Base-by-base conservation (phyloP, 35 echinoderm and acorn worm genomes). In the Acanthaster planci region DNA sequence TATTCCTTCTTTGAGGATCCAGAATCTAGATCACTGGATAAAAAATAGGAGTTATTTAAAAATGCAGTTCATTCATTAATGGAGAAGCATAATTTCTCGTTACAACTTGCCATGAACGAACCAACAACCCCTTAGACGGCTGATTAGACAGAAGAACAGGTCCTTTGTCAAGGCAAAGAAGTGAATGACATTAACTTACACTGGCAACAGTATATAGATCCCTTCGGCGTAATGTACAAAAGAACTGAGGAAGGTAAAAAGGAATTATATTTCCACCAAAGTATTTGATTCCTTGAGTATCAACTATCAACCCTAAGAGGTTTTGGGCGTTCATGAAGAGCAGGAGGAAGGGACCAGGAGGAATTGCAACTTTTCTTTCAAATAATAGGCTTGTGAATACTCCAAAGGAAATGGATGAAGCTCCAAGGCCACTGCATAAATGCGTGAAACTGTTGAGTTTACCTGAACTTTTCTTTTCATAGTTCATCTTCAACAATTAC, bases 291-390 rank as follows among this genome's bases (percentile, higher is more conserved):
- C 77, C 38, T 7, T 80, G 10, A 5, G 29, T 18, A 56, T n/a
- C n/a, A n/a, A n/a, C 52, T 26, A 87, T 47, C 12, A 47, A 79
- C 51, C 77, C 86, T 7, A 80, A 80, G 76, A 53, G 39, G 12
- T 86, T 86, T 64, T 87, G 76, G 86, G 26, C 40, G 6, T 79
- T 80, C 21, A 80, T 78, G 16, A 87, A 80, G 16, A 87, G 77
- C 27, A 39, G 35, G 51, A 37, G 84, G 14, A 72, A 68, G n/a
- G 84, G 76, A 40, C 3, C 64, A 2, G 76, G 60, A 76, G 84
- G 84, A 9, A 68, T 86, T 39, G 67, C 84, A 22, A 7, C 84
- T 23, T 40, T 83, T 1, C 57, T 29, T 55, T 16, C 36, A 16
- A 51, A 55, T 30, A 26, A 40, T 2, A 83, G 56, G 31, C 51